Evolutionary conservation across 2,888 invertebrate species (phyloP).

Genomic region (Drosophila mulleri): DNA sequence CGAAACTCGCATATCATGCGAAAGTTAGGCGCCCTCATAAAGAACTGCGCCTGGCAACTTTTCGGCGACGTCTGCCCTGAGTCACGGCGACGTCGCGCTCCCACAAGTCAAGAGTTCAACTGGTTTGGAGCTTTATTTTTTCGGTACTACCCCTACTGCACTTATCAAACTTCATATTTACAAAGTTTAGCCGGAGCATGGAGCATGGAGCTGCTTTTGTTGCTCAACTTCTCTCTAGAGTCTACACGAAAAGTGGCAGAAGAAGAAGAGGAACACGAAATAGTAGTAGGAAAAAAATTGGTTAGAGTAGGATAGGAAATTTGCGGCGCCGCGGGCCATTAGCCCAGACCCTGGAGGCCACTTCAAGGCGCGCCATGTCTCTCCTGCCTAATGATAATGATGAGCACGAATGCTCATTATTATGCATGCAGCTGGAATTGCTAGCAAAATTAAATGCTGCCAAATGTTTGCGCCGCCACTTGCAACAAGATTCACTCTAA

Average conservation of each 20-base stretch:
- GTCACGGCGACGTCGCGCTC: slow-evolving; percentile 3
- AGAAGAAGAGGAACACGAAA: slow-evolving; percentile 5
- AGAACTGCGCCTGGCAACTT: slow-evolving; percentile 62
- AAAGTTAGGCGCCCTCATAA: slow-evolving; percentile 57
- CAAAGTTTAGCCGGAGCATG: slow-evolving; percentile 51
- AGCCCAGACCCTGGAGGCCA: slow-evolving; percentile 72
- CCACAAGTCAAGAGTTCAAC: slow-evolving; percentile 62
- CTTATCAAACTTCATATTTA: slow-evolving; percentile 78
- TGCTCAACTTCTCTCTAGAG: slow-evolving; percentile 15
- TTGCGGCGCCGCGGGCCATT: slow-evolving; percentile 72
- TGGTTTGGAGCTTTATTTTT: slow-evolving; percentile 39
- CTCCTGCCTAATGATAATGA: slow-evolving; percentile 72
- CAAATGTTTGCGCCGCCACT: slow-evolving; percentile 63
- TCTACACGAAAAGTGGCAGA: slow-evolving; percentile 6
- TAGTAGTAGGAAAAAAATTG: slow-evolving; percentile 4
- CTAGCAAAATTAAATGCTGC: slow-evolving; percentile 69
- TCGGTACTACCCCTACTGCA: slow-evolving; percentile 27
- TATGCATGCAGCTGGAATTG: slow-evolving; percentile 61
- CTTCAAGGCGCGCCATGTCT: slow-evolving; percentile 54
- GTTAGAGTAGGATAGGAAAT: slow-evolving; percentile 7
- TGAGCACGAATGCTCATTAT: slow-evolving; percentile 68
- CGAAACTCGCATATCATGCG: slow-evolving; percentile 48
- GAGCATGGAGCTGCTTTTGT: slow-evolving; percentile 40
- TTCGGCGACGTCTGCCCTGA: slow-evolving; percentile 65
- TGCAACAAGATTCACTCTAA: slow-evolving; percentile 4